Conservation (phyloP, 2,888 invertebrate genomes). For the Polylopha cassiicola region DNA sequence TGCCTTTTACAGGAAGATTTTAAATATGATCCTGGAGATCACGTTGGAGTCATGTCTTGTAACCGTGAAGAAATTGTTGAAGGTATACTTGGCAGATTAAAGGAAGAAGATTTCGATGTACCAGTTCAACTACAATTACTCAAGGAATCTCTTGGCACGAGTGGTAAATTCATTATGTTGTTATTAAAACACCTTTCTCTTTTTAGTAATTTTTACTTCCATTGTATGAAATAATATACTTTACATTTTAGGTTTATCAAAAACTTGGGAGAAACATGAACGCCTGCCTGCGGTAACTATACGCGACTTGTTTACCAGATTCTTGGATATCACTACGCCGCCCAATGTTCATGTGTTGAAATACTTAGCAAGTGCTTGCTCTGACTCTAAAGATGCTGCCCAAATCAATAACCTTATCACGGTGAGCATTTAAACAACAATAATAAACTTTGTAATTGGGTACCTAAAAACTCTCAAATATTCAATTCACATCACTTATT, state of each 20-base stretch:
- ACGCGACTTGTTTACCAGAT: slow-evolving; percentile 84
- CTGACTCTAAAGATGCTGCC: slow-evolving; percentile 82
- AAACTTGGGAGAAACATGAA: slow-evolving; percentile 90
- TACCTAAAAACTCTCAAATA: no score
- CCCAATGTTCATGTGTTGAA: slow-evolving; percentile 90
- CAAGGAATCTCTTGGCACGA: slow-evolving; percentile 89
- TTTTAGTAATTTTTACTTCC: no score
- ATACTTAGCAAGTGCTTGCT: slow-evolving; percentile 87
- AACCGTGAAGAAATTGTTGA: slow-evolving; percentile 88
- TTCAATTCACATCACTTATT: no score
- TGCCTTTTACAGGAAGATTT: slow-evolving; percentile 63
- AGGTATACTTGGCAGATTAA: slow-evolving; percentile 82
- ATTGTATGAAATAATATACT: slow-evolving; percentile 1
- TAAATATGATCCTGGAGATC: slow-evolving; percentile 92
- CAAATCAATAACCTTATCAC: slow-evolving; percentile 83
- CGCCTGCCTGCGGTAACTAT: slow-evolving; percentile 86
- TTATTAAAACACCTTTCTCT: no score
- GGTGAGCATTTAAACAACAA: slow-evolving; percentile 63
- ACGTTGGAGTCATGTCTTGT: slow-evolving; percentile 92
- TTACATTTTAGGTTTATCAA: slow-evolving; percentile 81
- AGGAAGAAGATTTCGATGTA: slow-evolving; percentile 81
- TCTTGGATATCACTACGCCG: slow-evolving; percentile 93
- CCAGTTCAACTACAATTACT: slow-evolving; percentile 86
- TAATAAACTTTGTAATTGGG: no score
- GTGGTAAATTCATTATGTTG: no score